These are phyloP conservation scores for Microcebus murinus DNA, from an alignment of 2,113 vertebrate genomes.

Conservation along the genomic window DNA sequence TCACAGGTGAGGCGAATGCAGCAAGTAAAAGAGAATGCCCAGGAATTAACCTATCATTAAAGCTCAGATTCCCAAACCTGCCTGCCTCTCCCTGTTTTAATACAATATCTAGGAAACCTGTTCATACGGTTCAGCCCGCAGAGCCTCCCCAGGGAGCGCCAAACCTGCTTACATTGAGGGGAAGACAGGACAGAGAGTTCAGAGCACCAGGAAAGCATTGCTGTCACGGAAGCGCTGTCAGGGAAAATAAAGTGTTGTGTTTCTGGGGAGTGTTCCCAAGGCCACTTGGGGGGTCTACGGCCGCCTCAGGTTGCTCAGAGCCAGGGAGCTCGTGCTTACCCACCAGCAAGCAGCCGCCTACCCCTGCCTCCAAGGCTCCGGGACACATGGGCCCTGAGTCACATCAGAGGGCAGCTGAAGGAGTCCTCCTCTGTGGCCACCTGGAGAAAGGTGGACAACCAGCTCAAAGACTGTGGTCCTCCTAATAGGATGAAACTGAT, in stretches of 20 bases:
- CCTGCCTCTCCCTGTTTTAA: not conserved
- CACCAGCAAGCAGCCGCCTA: rapidly evolving
- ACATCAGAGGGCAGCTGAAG: not conserved
- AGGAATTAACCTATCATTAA: not conserved
- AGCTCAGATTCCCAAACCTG: not conserved
- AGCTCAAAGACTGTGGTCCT: not conserved
- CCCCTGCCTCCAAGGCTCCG: too few relatives aligned
- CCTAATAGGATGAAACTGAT: not conserved
- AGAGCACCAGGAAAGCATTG: not conserved
- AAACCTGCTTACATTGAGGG: rapidly evolving
- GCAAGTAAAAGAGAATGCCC: not conserved
- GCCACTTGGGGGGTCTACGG: not conserved
- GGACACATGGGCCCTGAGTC: not conserved
- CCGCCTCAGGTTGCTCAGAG: not conserved
- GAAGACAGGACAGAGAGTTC: not conserved
- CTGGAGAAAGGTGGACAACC: not conserved
- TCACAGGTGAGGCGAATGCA: not conserved
- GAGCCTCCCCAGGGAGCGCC: not conserved
- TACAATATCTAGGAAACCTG: not conserved
- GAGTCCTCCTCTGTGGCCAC: rapidly evolving
- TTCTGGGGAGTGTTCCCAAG: not conserved
- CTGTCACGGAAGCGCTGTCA: not conserved
- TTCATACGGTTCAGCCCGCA: rapidly evolving
- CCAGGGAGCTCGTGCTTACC: not conserved
- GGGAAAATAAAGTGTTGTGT: not conserved